Percentiles rank a stretch among this genome's conserved stretches.
These are phyloP conservation scores for Hirtodrosophila confusa DNA, from an alignment of 2,888 invertebrate genomes.

Conservation along the genomic window DNA sequence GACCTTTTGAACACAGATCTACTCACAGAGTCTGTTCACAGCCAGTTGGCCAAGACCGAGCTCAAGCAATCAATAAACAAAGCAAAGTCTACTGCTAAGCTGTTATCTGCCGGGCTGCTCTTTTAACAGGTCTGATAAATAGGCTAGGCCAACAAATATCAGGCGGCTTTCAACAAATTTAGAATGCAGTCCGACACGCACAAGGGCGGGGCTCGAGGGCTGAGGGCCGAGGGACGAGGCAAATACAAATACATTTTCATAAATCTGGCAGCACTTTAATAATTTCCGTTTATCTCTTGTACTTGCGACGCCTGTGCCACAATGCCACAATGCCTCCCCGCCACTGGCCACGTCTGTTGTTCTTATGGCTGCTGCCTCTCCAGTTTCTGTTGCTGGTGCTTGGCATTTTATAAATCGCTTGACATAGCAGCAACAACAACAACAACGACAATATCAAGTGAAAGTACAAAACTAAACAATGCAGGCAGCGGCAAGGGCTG, in stretches of 20 bases:
- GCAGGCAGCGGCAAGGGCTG: constrained; percentile 33
- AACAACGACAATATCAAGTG: constrained; percentile 43
- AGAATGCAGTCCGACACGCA: constrained; percentile 21
- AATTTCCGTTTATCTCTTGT: constrained; percentile 76
- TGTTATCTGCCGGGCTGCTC: constrained; percentile 7
- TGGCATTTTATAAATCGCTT: constrained; percentile 78
- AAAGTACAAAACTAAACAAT: constrained; percentile 62
- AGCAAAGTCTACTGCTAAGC: constrained; percentile 16
- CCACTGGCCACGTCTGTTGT: constrained; percentile 44
- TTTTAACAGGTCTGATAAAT: constrained; percentile 40
- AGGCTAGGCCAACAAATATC: constrained; percentile 29
- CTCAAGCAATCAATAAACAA: constrained; percentile 37
- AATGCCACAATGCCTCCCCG: constrained; percentile 20
- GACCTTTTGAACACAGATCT: too few species aligned
- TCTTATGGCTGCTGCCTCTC: constrained; percentile 55
- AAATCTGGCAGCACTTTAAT: constrained; percentile 79
- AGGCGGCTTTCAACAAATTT: constrained; percentile 41
- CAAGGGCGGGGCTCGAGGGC: background rate
- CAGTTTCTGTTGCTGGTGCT: constrained; percentile 35
- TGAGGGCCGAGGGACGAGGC: background rate
- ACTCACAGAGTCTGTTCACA: background rate
- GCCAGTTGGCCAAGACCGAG: constrained; percentile 23
- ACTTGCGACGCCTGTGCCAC: constrained; percentile 64
- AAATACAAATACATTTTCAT: constrained; percentile 69
- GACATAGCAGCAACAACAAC: constrained; percentile 58